These are phyloP conservation scores for Salvator merianae DNA, from an alignment of 2,113 vertebrate genomes.

Conservation along the genomic window DNA sequence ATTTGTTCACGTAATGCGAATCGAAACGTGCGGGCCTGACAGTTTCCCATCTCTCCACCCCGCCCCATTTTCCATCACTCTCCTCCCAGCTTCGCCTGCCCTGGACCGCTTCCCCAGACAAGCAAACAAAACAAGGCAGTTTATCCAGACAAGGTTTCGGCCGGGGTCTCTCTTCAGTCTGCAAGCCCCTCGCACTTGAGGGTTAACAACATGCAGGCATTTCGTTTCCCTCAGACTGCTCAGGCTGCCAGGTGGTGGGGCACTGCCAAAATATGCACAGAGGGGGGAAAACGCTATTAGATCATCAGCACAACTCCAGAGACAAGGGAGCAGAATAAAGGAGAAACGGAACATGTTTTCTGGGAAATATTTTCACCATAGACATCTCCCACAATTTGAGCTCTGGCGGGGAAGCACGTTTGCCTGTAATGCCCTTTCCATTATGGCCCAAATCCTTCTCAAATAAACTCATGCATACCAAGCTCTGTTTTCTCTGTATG, in stretches of 20 bases:
- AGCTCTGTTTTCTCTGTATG: constrained; percentile 68
- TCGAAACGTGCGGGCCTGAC: constrained; percentile 73
- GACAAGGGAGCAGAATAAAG: constrained; percentile 62
- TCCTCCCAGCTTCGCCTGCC: constrained; percentile 27
- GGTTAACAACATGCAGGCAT: constrained; percentile 69
- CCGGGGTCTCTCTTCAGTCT: neutral
- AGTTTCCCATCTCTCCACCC: constrained; percentile 40
- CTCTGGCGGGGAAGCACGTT: constrained; percentile 32
- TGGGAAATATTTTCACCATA: constrained; percentile 65
- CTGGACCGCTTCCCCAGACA: neutral
- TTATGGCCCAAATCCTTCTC: constrained; percentile 69
- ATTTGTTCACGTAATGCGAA: constrained; percentile 78
- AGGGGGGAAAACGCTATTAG: constrained; percentile 77
- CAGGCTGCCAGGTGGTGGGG: constrained; percentile 70
- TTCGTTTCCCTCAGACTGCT: constrained; percentile 73
- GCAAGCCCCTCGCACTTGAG: constrained; percentile 36
- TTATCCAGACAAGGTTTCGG: neutral
- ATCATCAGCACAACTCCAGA: constrained; percentile 71
- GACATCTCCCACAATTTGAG: constrained; percentile 33
- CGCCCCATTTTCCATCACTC: neutral
- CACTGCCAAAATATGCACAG: constrained; percentile 76
- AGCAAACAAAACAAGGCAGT: constrained; percentile 11
- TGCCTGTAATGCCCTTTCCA: constrained; percentile 54
- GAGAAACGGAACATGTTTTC: constrained; percentile 56
- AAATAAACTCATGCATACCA: constrained; percentile 70